These are phyloP conservation scores for Anisognathus igniventris DNA, from an alignment of 2,797 vertebrate genomes.

Conservation along the genomic window DNA sequence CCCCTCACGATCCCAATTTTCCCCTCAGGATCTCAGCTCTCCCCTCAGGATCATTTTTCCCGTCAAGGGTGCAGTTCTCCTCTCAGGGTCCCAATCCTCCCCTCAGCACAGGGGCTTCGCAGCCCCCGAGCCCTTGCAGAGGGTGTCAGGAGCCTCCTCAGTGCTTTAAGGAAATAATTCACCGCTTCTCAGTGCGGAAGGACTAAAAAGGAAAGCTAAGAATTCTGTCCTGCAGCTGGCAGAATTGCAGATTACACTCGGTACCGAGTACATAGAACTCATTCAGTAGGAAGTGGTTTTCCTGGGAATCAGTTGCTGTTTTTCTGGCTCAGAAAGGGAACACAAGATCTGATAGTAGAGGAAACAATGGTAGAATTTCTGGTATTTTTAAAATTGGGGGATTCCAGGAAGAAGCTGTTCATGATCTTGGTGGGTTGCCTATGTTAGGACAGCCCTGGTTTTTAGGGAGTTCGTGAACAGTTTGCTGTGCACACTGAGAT, in stretches of 20 bases:
- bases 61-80: background rate
- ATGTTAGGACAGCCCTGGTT: background rate
- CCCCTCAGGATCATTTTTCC: background rate
- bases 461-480: background rate
- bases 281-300: background rate
- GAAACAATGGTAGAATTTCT: background rate
- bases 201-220: background rate
- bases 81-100: background rate
- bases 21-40: background rate
- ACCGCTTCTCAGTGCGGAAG: fast-evolving
- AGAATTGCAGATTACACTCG: background rate
- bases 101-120: background rate
- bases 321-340: background rate
- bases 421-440: background rate
- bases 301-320: background rate
- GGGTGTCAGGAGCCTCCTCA: background rate
- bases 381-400: background rate
- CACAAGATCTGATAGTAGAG: background rate
- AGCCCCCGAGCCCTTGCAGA: background rate
- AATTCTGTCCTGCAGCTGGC: background rate
- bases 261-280: fast-evolving
- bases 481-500: background rate
- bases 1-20: fast-evolving
- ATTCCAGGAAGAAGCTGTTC: background rate
- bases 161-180: background rate